A percentile compares a stretch with the other conserved stretches of the same genome.
Conservation (phyloP, 2,888 invertebrate species). For the Nineta flava region DNA sequence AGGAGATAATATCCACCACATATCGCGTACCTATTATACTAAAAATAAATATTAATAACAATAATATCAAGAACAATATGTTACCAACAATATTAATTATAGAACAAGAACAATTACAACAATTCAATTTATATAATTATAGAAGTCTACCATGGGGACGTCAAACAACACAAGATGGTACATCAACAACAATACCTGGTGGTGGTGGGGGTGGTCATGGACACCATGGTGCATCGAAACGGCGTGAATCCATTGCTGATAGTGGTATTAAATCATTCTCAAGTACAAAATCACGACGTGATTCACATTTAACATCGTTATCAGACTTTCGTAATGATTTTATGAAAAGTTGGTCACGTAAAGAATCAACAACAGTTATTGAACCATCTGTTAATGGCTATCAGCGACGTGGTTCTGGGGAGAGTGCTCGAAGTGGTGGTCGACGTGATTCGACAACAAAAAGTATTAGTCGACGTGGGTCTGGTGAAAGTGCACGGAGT, state of each 20-base stretch:
- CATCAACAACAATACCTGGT: constrained; percentile 25
- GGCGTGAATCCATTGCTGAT: constrained; percentile 79
- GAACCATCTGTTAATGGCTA: constrained; percentile 23
- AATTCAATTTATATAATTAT: neutral
- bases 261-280: constrained; percentile 52
- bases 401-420: constrained; percentile 45
- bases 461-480: constrained; percentile 37
- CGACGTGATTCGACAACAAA: constrained; percentile 43
- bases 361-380: constrained; percentile 36
- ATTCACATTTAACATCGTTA: constrained; percentile 48
- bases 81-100: too few species aligned
- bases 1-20: too few species aligned
- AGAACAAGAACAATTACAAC: too few species aligned
- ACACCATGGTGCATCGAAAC: constrained; percentile 35
- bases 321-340: constrained; percentile 57
- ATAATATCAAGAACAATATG: too few species aligned
- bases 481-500: constrained; percentile 52
- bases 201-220: constrained; percentile 18
- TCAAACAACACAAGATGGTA: constrained; percentile 36
- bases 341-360: constrained; percentile 50
- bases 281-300: constrained; percentile 49
- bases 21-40: too few species aligned
- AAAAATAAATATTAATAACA: too few species aligned
- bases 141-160: constrained; percentile 65
- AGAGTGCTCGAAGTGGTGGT: constrained; percentile 41